A percentile compares a stretch with the other conserved stretches of the same genome.
Conservation (phyloP, 2,888 invertebrate species). For the Drosophila leonis region DNA sequence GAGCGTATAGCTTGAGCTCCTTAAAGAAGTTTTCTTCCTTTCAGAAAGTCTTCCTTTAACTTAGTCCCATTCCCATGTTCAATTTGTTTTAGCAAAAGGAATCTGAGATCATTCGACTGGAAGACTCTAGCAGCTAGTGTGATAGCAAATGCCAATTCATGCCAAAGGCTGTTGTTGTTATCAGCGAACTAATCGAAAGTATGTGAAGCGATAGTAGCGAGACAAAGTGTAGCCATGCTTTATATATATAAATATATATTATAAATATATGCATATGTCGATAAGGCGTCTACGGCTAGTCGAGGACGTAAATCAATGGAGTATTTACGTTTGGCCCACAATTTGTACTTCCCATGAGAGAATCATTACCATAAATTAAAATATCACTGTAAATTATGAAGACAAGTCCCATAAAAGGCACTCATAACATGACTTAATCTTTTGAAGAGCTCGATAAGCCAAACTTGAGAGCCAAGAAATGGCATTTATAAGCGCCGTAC, state of each 20-base stretch:
- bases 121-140: neutral
- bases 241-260: neutral
- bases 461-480: neutral
- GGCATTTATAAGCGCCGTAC: conserved; percentile 15
- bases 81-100: too few species aligned
- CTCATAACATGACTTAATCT: conserved; percentile 1
- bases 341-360: conserved; percentile 15
- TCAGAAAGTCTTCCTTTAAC: neutral
- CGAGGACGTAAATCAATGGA: conserved; percentile 25
- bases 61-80: neutral
- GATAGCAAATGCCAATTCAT: neutral
- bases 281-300: neutral
- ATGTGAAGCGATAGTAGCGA: conserved; percentile 5
- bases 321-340: neutral
- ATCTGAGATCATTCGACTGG: neutral
- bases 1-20: too few species aligned
- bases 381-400: conserved; percentile 11
- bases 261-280: neutral
- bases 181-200: neutral
- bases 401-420: conserved; percentile 3
- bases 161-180: neutral
- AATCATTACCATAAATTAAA: conserved; percentile 41
- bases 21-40: too few species aligned
- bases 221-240: conserved; percentile 6
- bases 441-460: conserved; percentile 29